phyloP scores from a whole-genome alignment of 2,113 vertebrate genomes.

The Gorsachius goisagi region DNA sequence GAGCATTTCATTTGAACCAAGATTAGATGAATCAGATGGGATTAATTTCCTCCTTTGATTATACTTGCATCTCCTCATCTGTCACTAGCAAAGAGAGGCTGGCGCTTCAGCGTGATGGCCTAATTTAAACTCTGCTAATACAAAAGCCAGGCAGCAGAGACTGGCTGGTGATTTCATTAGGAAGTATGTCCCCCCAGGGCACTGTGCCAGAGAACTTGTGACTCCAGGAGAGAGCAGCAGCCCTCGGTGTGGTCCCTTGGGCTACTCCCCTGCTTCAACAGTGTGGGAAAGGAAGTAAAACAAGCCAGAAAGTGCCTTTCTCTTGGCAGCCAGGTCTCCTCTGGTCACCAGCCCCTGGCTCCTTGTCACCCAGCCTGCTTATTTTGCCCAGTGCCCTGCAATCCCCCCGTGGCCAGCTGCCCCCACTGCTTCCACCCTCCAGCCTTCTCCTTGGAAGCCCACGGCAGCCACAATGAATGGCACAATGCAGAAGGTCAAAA shows the following conservation, averaged over 20 bases:
- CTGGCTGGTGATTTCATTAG: background rate
- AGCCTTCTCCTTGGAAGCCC: background rate
- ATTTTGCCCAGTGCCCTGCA: background rate
- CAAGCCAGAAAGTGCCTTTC: background rate
- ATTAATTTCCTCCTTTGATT: background rate
- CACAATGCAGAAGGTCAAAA: background rate
- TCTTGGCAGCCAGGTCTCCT: background rate
- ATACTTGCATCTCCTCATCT: background rate
- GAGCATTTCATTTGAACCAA: background rate
- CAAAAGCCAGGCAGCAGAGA: background rate
- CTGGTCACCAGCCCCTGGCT: background rate
- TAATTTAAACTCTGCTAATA: background rate
- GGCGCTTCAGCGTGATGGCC: background rate
- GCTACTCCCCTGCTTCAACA: background rate
- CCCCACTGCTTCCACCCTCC: background rate
- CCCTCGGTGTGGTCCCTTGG: background rate
- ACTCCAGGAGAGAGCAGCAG: fast-evolving
- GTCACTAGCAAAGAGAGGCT: background rate
- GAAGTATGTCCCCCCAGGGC: background rate
- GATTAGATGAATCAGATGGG: background rate
- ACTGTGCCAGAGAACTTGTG: background rate
- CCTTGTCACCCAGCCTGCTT: background rate
- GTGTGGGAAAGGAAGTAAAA: background rate
- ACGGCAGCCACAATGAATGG: background rate
- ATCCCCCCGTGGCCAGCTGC: too few species aligned